Percentiles rank a stretch among this genome's conserved stretches.
Conservation (phyloP, 2,797 vertebrate genomes). For the Spea hammondii region DNA sequence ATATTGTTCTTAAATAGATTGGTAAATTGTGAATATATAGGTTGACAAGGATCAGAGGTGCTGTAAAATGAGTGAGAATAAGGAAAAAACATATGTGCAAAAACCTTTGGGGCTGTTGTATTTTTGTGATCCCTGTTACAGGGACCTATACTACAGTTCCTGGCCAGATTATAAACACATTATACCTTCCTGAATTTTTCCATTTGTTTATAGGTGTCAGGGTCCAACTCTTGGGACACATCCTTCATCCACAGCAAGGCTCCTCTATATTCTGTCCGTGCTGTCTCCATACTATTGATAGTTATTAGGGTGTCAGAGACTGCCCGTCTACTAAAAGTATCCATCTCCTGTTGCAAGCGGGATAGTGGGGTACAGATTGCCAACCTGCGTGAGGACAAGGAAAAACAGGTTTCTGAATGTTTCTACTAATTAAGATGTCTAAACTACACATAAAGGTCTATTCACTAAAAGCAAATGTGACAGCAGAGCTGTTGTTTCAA, state of each 20-base stretch:
- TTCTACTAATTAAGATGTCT: conserved; percentile 18
- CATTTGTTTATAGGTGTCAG: conserved; percentile 83
- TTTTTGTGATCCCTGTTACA: no score
- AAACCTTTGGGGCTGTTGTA: no score
- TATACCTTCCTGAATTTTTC: conserved; percentile 82
- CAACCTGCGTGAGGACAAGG: conserved; percentile 62
- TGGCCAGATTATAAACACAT: no score
- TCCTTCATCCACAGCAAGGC: conserved; percentile 85
- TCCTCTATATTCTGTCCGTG: conserved; percentile 77
- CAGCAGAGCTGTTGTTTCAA: no score
- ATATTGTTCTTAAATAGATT: no score
- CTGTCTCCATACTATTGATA: conserved; percentile 77
- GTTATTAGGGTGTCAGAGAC: conserved; percentile 79
- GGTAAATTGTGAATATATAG: no score
- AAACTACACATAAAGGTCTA: neutral
- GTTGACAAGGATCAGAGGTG: no score
- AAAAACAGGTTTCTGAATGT: neutral
- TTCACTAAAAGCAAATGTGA: no score
- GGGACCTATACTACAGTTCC: no score
- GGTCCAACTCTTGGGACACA: conserved; percentile 79
- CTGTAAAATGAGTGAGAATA: no score
- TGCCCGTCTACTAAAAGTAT: conserved; percentile 77
- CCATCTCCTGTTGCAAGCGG: conserved; percentile 80
- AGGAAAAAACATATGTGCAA: no score
- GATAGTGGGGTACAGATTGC: conserved; percentile 74